These are phyloP conservation scores for Ciona savignyi DNA, from an alignment of 23 tunicate genomes.

Conservation along the genomic window DNA sequence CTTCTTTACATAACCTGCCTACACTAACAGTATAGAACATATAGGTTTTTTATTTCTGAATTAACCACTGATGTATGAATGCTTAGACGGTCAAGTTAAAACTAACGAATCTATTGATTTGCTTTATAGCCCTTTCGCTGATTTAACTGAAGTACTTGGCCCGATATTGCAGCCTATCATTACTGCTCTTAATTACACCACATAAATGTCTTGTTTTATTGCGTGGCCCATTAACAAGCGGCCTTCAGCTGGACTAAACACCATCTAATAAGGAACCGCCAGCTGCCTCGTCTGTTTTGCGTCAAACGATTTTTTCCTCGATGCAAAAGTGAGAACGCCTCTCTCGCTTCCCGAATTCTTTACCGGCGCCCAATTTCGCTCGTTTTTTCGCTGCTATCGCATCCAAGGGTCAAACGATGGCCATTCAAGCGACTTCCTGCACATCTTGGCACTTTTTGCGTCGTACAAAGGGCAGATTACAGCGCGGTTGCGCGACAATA, in stretches of 20 bases:
- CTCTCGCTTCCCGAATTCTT: slow-evolving; percentile 1
- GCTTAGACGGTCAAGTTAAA: no score
- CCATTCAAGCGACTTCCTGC: neutral
- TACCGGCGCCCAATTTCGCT: neutral
- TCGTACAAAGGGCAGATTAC: neutral
- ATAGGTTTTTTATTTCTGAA: no score
- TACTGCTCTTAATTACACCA: neutral
- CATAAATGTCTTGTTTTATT: neutral
- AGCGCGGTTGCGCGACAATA: neutral
- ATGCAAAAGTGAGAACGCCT: neutral
- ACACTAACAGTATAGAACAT: no score
- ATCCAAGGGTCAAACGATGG: neutral
- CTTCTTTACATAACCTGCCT: no score
- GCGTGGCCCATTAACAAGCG: neutral
- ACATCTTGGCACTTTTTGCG: neutral
- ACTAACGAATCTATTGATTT: neutral
- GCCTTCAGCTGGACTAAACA: neutral
- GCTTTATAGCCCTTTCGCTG: neutral
- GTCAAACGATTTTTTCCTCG: neutral
- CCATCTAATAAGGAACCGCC: neutral
- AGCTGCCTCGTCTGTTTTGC: neutral
- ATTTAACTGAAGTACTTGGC: neutral
- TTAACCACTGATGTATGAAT: no score
- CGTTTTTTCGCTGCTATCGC: neutral
- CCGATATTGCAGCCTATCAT: neutral